phyloP scores from a whole-genome alignment of 2,888 invertebrate species.

The Caenorhabditis sinica region DNA sequence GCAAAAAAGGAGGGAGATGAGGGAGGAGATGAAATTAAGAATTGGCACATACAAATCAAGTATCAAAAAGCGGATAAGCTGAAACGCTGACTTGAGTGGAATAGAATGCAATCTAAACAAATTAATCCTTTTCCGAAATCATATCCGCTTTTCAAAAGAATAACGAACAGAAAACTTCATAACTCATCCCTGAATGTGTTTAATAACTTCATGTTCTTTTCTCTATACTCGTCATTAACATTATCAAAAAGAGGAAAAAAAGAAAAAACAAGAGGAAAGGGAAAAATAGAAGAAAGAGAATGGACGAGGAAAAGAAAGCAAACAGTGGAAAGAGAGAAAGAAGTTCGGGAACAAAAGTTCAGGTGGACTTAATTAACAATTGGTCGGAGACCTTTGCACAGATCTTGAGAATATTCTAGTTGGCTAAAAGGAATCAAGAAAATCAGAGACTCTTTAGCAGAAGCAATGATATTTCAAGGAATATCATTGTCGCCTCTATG shows the following conservation, averaged over 20 bases:
- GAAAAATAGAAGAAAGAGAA: background rate
- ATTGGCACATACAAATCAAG: too few relatives aligned
- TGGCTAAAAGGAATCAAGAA: background rate
- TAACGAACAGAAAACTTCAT: too few relatives aligned
- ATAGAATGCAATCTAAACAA: too few relatives aligned
- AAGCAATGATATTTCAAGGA: background rate
- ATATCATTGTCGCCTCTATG: background rate
- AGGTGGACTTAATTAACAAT: constrained; percentile 1
- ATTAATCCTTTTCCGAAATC: too few relatives aligned
- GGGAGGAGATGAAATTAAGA: too few relatives aligned
- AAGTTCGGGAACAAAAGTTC: constrained; percentile 17
- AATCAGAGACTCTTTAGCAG: background rate
- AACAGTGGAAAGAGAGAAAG: background rate
- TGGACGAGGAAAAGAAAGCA: background rate
- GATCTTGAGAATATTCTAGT: background rate
- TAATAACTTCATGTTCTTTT: background rate
- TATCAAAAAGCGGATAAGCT: too few relatives aligned
- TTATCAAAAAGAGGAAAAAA: background rate
- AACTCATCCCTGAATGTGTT: background rate
- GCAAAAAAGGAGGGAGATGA: too few relatives aligned
- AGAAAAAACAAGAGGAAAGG: constrained; percentile 1
- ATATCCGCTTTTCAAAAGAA: too few relatives aligned
- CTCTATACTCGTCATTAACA: background rate
- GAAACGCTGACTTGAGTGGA: too few relatives aligned
- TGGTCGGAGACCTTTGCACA: background rate